Conservation (phyloP, 1,140 invertebrate species). For the Psix sp. region DNA sequence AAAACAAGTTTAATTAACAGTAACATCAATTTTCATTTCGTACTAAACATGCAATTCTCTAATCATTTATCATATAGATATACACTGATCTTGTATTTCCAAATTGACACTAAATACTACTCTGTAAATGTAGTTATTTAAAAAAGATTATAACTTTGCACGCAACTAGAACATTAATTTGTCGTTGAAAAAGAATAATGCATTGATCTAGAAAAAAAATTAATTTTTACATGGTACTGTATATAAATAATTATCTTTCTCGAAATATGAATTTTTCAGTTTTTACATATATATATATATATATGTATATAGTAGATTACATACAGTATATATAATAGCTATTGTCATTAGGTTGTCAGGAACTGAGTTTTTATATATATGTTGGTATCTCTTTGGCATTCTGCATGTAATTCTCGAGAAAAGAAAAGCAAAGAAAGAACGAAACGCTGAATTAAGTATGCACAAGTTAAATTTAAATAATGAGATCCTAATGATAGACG, state of each 20-base stretch:
- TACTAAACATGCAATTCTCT: constrained; percentile 21
- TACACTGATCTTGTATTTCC: too few species aligned
- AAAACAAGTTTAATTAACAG: too few species aligned
- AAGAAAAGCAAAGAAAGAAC: constrained; percentile 54
- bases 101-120: too few species aligned
- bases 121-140: too few species aligned
- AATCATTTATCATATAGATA: too few species aligned
- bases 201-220: too few species aligned
- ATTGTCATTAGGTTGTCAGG: constrained; percentile 77
- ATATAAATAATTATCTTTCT: too few species aligned
- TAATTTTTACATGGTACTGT: too few species aligned
- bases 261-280: too few species aligned
- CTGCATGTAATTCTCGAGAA: constrained; percentile 67
- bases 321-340: constrained; percentile 75
- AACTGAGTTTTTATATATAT: constrained; percentile 77
- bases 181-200: too few species aligned
- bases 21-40: too few species aligned
- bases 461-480: constrained; percentile 76
- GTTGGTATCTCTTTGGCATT: constrained; percentile 72
- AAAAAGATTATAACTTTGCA: constrained; percentile 36
- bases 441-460: constrained; percentile 72
- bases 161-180: constrained; percentile 9
- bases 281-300: too few species aligned
- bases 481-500: constrained; percentile 74
- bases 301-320: constrained; percentile 67